Base-by-base conservation (phyloP, 1,140 invertebrate species). In the Pseudobourletiella spinata region DNA sequence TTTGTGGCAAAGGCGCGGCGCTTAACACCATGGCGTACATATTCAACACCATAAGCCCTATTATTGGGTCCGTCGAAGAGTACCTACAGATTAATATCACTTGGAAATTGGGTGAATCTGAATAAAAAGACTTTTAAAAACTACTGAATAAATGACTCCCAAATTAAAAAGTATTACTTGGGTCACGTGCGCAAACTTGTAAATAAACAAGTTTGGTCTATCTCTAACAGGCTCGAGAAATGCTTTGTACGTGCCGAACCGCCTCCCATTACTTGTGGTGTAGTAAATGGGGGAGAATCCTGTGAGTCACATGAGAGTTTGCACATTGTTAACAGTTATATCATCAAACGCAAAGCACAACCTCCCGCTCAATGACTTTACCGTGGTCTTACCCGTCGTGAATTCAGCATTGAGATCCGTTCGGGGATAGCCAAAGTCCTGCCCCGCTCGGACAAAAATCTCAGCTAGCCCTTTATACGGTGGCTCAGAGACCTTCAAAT, bases 71-170 rank as follows among this genome's bases (percentile, higher is more conserved):
- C 59, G 14, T 61, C 50, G 39, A 59, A 64, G 30, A 42, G 15
- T 18, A 30, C 24, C 57, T 58, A 20, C 29, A n/a, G n/a, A n/a
- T n/a, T n/a, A n/a, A n/a, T n/a, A n/a, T n/a, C n/a, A n/a, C n/a
- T n/a, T n/a, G n/a, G n/a, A n/a, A n/a, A n/a, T n/a, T n/a, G n/a
- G n/a, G n/a, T n/a, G n/a, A n/a, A 48, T 25, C n/a, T 81, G 74
- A 8, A 81, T 59, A 16, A 50, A 16, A 59, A 18, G 11, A 35
- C n/a, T 11, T 26, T 46, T 43, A 58, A 14, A 18, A 26, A n/a
- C 16, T 20, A 48, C 18, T 42, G 18, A 42, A 18, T 42, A 14
- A 18, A 14, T 42, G 14, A 42, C 35, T 42, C 18, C 28, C n/a
- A n/a, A n/a, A n/a, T n/a, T n/a, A n/a, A n/a, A n/a, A n/a, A n/a